Evolutionary conservation across 2,113 vertebrate genomes (phyloP).

Genomic region (Hippocampus zosterae): DNA sequence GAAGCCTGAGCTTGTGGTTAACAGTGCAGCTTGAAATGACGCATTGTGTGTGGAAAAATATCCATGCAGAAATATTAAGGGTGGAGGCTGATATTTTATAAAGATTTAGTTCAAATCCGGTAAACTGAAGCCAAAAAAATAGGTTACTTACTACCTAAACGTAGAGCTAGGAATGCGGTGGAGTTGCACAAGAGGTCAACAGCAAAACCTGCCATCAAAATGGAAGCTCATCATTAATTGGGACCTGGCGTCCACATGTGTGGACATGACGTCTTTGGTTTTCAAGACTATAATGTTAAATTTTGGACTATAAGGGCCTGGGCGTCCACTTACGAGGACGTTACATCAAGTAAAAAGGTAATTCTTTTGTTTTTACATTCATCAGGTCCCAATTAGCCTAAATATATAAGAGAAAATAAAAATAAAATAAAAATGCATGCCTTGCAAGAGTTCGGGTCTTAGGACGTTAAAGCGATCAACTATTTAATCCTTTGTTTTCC

Average conservation of each 20-base stretch:
- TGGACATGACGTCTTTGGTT: too few species aligned
- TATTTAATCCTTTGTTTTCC: conserved; percentile 24
- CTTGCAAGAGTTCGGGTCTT: too few species aligned
- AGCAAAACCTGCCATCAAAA: conserved; percentile 47
- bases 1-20: conserved; percentile 46
- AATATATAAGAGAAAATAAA: too few species aligned
- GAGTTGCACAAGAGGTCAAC: conserved; percentile 17
- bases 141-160: conserved; percentile 39
- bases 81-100: conserved; percentile 10
- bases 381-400: too few species aligned
- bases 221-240: conserved; percentile 52
- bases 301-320: too few species aligned
- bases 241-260: too few species aligned
- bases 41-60: conserved; percentile 32
- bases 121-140: conserved; percentile 43
- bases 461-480: conserved; percentile 46
- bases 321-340: too few species aligned
- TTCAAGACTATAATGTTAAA: too few species aligned
- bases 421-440: too few species aligned
- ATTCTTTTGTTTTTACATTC: too few species aligned
- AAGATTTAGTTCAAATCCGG: background rate
- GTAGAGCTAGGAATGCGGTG: conserved; percentile 35
- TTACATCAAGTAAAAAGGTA: too few species aligned
- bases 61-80: conserved; percentile 13
- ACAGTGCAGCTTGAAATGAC: conserved; percentile 16